These are phyloP conservation scores for Coccyzus lansbergi DNA, from an alignment of 2,797 vertebrate genomes.

Conservation along the genomic window DNA sequence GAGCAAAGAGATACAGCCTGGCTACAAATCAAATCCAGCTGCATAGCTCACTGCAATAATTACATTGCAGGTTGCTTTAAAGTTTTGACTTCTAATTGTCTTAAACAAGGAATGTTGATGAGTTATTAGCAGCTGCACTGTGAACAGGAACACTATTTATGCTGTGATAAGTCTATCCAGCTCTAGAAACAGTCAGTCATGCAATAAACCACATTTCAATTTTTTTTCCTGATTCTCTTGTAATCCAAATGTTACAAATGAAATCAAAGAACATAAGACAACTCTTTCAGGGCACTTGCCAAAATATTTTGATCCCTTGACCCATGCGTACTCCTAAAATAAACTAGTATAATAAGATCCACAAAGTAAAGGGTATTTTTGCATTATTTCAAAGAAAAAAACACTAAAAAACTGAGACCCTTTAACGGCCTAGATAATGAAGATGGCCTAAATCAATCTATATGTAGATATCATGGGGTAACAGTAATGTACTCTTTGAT, in stretches of 20 bases:
- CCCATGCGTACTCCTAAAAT: not conserved
- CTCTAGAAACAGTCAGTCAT: not conserved
- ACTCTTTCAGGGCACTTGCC: not conserved
- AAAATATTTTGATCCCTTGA: not conserved
- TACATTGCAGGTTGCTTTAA: slow-evolving; percentile 15
- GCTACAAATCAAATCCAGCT: slow-evolving; percentile 39
- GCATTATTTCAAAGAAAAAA: not conserved
- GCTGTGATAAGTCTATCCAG: not conserved
- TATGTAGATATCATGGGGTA: not conserved
- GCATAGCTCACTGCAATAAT: not conserved
- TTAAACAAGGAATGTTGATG: slow-evolving; percentile 30
- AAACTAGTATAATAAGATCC: not conserved
- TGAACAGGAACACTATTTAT: slow-evolving; percentile 18
- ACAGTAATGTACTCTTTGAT: not conserved
- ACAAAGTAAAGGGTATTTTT: not conserved
- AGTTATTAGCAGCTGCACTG: slow-evolving; percentile 38
- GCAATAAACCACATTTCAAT: not conserved
- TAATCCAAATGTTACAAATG: not conserved
- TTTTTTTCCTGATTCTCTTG: not conserved
- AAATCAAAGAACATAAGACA: not conserved
- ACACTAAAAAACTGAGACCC: not conserved
- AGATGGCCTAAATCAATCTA: not conserved
- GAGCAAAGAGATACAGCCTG: slow-evolving; percentile 24
- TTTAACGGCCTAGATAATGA: not conserved
- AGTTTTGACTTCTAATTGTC: slow-evolving; percentile 21